Evolutionary conservation across 2,888 invertebrate species (phyloP).

Genomic region (Scaptomyza tumidula): DNA sequence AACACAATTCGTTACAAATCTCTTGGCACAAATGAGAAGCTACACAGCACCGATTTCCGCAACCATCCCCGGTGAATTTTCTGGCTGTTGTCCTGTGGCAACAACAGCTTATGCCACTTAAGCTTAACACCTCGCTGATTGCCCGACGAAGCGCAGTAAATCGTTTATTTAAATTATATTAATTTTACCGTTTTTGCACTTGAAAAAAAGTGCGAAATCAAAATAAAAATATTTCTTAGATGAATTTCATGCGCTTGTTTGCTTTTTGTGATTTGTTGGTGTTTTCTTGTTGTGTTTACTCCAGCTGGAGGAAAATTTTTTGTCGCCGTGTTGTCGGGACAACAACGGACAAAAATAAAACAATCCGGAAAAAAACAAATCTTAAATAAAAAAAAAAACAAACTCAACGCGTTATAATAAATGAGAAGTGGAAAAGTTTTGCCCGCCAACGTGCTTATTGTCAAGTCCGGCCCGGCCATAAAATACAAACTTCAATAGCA

Average conservation of each 20-base stretch:
- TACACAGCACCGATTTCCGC: slow-evolving; percentile 4
- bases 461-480: slow-evolving; percentile 77
- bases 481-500: slow-evolving; percentile 81
- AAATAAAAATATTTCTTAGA: slow-evolving; percentile 41
- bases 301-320: slow-evolving; percentile 55
- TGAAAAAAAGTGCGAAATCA: slow-evolving; percentile 13
- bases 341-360: slow-evolving; percentile 42
- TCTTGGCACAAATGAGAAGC: slow-evolving; percentile 21
- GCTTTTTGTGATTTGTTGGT: slow-evolving; percentile 48
- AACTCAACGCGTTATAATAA: slow-evolving; percentile 74
- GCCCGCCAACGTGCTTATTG: slow-evolving; percentile 78
- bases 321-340: slow-evolving; percentile 70
- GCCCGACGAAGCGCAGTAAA: slow-evolving; percentile 63
- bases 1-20: slow-evolving; percentile 23
- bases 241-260: slow-evolving; percentile 62
- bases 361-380: slow-evolving; percentile 17
- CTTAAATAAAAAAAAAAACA: slow-evolving; percentile 13
- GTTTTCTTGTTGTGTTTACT: slow-evolving; percentile 22
- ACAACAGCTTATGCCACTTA: slow-evolving; percentile 71
- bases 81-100: slow-evolving; percentile 35
- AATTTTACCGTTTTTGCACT: slow-evolving; percentile 51
- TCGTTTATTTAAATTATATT: slow-evolving; percentile 78
- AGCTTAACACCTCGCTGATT: slow-evolving; percentile 76
- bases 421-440: slow-evolving; percentile 79
- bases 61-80: neutral